Evolutionary conservation across 2,888 invertebrate genomes (phyloP).

Genomic region (Eustalomyia histrio): DNA sequence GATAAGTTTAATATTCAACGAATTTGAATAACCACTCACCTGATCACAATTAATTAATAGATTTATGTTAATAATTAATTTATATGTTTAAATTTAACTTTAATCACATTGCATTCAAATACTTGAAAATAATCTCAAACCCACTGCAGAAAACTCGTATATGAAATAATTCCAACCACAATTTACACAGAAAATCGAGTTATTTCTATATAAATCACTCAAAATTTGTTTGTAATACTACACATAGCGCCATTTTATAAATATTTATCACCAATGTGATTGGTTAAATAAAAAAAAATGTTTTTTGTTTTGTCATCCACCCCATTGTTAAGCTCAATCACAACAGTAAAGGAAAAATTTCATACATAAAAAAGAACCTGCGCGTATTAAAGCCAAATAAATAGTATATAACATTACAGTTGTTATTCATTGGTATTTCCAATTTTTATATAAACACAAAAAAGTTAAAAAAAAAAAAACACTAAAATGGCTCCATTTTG

Average conservation of each 20-base stretch:
- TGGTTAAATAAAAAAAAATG: not conserved
- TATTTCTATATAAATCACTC: conserved; percentile 31
- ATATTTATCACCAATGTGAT: not conserved
- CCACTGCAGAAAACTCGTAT: not conserved
- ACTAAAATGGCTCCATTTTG: conserved; percentile 47
- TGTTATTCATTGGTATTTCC: conserved; percentile 41
- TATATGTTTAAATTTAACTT: not conserved
- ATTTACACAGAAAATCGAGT: conserved; percentile 15
- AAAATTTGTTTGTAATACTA: no score
- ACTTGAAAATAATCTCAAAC: not conserved
- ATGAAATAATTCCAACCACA: not conserved
- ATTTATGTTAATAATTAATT: not conserved
- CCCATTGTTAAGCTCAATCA: conserved; percentile 47
- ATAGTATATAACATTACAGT: conserved; percentile 28
- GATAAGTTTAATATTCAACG: no score
- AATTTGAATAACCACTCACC: not conserved
- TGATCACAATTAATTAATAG: not conserved
- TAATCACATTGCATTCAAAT: not conserved
- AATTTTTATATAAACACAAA: conserved; percentile 11
- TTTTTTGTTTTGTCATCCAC: conserved; percentile 35
- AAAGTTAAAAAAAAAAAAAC: not conserved
- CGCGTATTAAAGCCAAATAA: conserved; percentile 40
- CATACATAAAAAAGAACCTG: conserved; percentile 35
- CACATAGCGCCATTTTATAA: not conserved
- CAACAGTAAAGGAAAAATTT: conserved; percentile 8